Conservation (phyloP, 2,797 vertebrate genomes). For the Harpagifer antarcticus region DNA sequence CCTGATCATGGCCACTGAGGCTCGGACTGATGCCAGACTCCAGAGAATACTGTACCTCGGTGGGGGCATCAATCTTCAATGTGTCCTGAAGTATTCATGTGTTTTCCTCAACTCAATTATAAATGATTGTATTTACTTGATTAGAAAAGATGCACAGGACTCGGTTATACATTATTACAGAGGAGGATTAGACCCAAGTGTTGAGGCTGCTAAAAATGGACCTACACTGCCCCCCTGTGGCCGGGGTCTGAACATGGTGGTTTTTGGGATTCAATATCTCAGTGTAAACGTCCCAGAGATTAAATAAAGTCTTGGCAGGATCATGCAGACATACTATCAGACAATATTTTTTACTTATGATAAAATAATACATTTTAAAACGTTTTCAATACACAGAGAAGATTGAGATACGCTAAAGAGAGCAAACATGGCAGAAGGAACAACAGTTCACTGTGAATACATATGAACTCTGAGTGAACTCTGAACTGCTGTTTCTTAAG, state of each 20-base stretch:
- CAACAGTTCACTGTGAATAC: too few relatives aligned
- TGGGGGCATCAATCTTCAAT: not conserved
- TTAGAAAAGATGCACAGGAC: not conserved
- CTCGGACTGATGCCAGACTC: not conserved
- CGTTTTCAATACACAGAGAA: not conserved
- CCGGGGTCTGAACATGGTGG: not conserved
- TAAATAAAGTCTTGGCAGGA: too few relatives aligned
- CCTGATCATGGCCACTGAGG: not conserved
- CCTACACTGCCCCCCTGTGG: slow-evolving; percentile 32
- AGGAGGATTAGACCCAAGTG: too few relatives aligned
- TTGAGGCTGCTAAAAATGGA: not conserved
- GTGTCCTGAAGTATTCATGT: not conserved
- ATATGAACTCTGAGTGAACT: too few relatives aligned
- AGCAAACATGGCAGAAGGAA: too few relatives aligned
- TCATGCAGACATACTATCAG: not conserved
- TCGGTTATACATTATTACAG: not conserved
- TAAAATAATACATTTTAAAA: too few relatives aligned
- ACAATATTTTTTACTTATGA: not conserved
- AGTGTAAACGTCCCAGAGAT: not conserved
- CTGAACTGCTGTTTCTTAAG: too few relatives aligned
- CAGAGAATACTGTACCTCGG: not conserved
- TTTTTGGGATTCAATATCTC: not conserved
- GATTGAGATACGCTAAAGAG: too few relatives aligned
- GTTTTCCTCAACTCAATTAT: not conserved
- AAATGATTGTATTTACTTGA: too few relatives aligned